These are phyloP conservation scores for Sipha maydis DNA, from an alignment of 2,888 invertebrate genomes.

Conservation along the genomic window DNA sequence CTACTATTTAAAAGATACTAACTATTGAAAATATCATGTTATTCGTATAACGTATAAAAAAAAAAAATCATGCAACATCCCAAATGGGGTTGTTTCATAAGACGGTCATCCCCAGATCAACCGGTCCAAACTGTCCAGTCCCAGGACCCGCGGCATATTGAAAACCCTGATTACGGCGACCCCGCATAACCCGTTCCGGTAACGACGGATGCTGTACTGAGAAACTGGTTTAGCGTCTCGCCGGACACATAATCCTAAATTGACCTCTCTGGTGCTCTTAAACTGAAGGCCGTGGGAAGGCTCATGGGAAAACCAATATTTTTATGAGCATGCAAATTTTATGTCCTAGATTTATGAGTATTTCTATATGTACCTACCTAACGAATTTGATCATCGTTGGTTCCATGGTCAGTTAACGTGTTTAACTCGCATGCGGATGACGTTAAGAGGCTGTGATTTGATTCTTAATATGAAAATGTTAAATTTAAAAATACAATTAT, in stretches of 20 bases:
- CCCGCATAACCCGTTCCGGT: slow-evolving; percentile 30
- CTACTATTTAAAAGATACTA: too few species aligned
- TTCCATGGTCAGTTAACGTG: neutral
- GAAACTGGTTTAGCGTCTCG: slow-evolving; percentile 43
- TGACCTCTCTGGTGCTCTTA: slow-evolving; percentile 36
- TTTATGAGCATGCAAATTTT: neutral
- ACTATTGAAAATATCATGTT: too few species aligned
- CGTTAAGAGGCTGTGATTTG: neutral
- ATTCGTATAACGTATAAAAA: too few species aligned
- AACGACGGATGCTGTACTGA: slow-evolving; percentile 43
- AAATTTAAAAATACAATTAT: neutral
- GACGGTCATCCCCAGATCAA: slow-evolving; percentile 46
- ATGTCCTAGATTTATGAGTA: neutral
- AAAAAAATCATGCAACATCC: neutral
- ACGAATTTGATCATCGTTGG: neutral
- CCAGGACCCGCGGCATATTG: slow-evolving; percentile 8
- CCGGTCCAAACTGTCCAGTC: slow-evolving; percentile 20
- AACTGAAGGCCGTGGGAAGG: slow-evolving; percentile 45
- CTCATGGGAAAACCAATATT: slow-evolving; percentile 13
- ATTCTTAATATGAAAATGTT: neutral
- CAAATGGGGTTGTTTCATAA: neutral
- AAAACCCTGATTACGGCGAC: neutral
- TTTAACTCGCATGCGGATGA: neutral
- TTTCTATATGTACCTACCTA: neutral
- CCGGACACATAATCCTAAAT: slow-evolving; percentile 15